A percentile compares a stretch with the other conserved stretches of the same genome.
phyloP scores from a whole-genome alignment of 1,140 invertebrate genomes.

The Centruroides vittatus region DNA sequence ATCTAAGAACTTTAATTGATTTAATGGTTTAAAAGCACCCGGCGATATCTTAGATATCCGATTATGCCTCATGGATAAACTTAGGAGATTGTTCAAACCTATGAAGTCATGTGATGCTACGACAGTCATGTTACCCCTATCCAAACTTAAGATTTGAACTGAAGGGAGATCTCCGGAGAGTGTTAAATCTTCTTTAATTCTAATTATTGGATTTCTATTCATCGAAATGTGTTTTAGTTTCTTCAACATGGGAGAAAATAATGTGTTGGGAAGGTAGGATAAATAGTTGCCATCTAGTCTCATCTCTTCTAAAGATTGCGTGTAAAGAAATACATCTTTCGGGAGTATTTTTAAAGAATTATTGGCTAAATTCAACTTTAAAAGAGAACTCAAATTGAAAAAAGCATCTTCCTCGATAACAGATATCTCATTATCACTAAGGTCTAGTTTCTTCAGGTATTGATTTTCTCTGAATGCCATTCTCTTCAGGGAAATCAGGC shows the following conservation, averaged over 20 bases:
- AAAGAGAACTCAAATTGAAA: conserved; percentile 47
- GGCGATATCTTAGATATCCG: conserved; percentile 64
- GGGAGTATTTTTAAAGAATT: conserved; percentile 64
- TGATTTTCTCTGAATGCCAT: conserved; percentile 14
- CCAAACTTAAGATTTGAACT: conserved; percentile 63
- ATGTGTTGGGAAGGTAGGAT: conserved; percentile 53
- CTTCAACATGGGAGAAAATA: conserved; percentile 47
- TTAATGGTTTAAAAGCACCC: conserved; percentile 60
- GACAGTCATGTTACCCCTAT: conserved; percentile 64
- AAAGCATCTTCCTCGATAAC: conserved; percentile 56
- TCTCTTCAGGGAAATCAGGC: conserved; percentile 15
- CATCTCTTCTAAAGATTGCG: conserved; percentile 46
- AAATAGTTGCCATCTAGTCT: conserved; percentile 69
- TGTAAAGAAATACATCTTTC: conserved; percentile 53
- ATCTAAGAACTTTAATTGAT: conserved; percentile 60
- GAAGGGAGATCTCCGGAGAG: conserved; percentile 40
- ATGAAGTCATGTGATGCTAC: conserved; percentile 77
- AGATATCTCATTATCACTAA: conserved; percentile 52
- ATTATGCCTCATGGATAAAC: conserved; percentile 56
- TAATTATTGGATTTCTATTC: conserved; percentile 59
- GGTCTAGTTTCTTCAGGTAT: conserved; percentile 26
- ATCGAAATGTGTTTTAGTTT: conserved; percentile 60
- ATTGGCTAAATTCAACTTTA: conserved; percentile 52
- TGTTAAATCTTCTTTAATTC: conserved; percentile 34
- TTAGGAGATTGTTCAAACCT: conserved; percentile 60